phyloP scores from a whole-genome alignment of 1,140 invertebrate species.

The Augochlora pura region DNA sequence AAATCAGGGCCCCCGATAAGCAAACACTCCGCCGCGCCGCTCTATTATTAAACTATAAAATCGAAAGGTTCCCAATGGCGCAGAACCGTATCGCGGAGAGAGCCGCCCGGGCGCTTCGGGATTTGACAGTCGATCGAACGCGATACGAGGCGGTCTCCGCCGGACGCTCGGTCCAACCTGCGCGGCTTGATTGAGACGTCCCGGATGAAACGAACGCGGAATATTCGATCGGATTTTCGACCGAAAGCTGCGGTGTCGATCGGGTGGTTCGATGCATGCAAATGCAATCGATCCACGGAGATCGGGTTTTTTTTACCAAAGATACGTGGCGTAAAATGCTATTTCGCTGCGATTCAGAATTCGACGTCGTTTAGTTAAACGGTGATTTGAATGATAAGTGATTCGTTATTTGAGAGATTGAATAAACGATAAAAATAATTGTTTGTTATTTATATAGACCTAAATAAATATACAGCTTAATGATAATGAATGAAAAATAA shows the following conservation, averaged over 20 bases:
- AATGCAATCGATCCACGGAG: neutral
- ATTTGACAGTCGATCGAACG: slow-evolving; percentile 21
- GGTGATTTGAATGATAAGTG: too few species aligned
- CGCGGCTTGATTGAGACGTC: slow-evolving; percentile 32
- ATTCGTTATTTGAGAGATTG: too few species aligned
- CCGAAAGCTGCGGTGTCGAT: neutral
- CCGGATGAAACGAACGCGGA: neutral
- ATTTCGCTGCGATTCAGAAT: too few species aligned
- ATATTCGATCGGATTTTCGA: slow-evolving; percentile 1
- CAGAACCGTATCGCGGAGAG: slow-evolving; percentile 31
- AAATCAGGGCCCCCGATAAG: slow-evolving; percentile 66
- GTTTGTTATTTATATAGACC: too few species aligned
- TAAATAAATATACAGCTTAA: too few species aligned
- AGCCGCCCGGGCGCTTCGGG: neutral
- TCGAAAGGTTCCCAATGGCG: slow-evolving; percentile 53
- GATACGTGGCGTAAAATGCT: neutral
- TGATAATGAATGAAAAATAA: too few species aligned
- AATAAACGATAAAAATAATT: too few species aligned
- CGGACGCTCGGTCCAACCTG: too few species aligned
- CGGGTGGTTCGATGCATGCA: neutral
- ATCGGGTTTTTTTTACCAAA: neutral
- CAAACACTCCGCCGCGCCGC: slow-evolving; percentile 64
- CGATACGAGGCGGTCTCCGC: neutral
- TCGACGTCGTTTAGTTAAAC: too few species aligned
- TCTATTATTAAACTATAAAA: slow-evolving; percentile 73